Evolutionary conservation across 2,113 vertebrate genomes (phyloP), one percentile per base, ranked within the genome.

Genomic region (Mirza zaza): DNA sequence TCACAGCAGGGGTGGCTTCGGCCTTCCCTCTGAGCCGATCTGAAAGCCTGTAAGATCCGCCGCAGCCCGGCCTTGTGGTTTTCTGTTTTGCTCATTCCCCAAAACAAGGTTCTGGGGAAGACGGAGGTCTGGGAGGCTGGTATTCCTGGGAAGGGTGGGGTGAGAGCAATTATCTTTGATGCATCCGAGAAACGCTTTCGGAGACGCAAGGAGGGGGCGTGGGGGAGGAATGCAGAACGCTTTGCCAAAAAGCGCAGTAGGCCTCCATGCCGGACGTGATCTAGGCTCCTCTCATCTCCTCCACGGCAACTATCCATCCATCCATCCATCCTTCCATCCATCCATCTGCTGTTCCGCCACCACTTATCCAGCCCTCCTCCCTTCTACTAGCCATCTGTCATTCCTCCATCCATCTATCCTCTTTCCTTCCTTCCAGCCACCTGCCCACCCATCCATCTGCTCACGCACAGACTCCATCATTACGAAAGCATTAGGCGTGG

Each of bases 351-450:
- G 12, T 12, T 50, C 50, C 50, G 13, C 13, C 21, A 14, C 55
- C 4, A 17, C 15, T 52, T 48, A 9, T 6, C 75, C 7, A 7
- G 52, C 52, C 52, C 14, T 1, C 12, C 21, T 25, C 34, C 42
- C 7, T 20, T 7, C 25, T 18, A 18, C 2, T 39, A 23, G 23
- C 23, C 11, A 0, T 14, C 65, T 12, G 1, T 11, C 42, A 27
- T 36, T 4, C 34, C 82, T 10, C 39, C 59, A 20, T 2, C 23
- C 82, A 6, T 15, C 39, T 3, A 32, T 9, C 59, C 3, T 13
- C 3, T 20, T 36, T 10, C 25, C 8, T 59, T 12, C 5, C 2
- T 10, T 2, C 42, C 1, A 3, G 0, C 34, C 59, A 20, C 3
- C 39, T 1, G 1, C 13, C 27, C 36, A 1, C 5, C 21, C 3